Conservation (phyloP, 2,113 vertebrate species). For the Hylia prasina region DNA sequence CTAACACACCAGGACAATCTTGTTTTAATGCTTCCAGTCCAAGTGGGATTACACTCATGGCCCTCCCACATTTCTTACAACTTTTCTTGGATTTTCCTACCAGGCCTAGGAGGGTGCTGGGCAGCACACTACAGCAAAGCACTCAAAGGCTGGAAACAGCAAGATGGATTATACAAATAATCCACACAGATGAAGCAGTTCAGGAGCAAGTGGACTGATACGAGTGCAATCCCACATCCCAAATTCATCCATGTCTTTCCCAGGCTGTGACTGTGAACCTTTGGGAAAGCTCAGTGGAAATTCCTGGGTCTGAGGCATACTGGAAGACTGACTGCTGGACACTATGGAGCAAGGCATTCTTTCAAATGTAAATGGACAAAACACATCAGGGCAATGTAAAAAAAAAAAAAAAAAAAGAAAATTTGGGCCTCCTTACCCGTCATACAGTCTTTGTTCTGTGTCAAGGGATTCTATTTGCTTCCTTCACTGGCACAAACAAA, state of each 20-base stretch:
- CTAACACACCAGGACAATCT: neutral
- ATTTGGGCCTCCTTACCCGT: constrained; percentile 52
- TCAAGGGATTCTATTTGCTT: constrained; percentile 53
- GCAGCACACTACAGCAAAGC: neutral
- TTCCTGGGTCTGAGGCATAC: neutral
- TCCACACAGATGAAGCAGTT: neutral
- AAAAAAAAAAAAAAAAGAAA: neutral
- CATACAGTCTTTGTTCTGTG: constrained; percentile 47
- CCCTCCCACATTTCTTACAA: neutral
- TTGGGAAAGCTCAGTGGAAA: neutral
- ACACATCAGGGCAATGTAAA: neutral
- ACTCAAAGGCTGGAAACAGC: neutral
- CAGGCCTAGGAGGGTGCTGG: neutral
- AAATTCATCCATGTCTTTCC: neutral
- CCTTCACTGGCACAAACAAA: constrained; percentile 61
- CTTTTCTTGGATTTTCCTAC: neutral
- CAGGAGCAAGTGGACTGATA: neutral
- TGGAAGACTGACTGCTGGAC: neutral
- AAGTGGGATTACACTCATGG: neutral
- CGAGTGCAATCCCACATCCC: neutral
- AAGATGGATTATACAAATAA: neutral
- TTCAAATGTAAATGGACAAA: neutral
- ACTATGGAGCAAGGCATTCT: neutral
- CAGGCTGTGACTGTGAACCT: neutral
- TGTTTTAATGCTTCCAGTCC: neutral